Conservation (phyloP, 2,888 invertebrate genomes). For the Plemyria rubiginata region DNA sequence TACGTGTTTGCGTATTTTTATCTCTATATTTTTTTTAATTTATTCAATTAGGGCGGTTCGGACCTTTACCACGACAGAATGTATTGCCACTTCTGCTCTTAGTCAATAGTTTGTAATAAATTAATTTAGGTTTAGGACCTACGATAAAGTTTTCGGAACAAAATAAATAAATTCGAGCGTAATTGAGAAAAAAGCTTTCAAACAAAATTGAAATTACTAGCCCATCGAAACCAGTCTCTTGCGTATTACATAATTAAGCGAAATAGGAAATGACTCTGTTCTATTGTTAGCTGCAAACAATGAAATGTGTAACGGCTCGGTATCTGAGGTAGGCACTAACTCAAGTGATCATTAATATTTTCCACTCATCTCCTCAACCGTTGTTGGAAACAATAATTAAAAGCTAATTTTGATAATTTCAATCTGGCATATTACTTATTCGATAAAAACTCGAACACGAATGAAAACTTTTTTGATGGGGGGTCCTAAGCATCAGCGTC, state of each 20-base stretch:
- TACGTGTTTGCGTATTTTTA: constrained; percentile 8
- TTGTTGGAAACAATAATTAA: constrained; percentile 18
- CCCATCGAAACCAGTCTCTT: neutral
- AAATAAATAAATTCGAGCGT: too few species aligned
- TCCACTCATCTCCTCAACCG: constrained; percentile 11
- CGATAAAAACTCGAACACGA: too few species aligned
- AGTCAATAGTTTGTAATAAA: too few species aligned
- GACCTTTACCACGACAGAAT: neutral
- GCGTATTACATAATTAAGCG: constrained; percentile 17
- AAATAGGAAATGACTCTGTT: constrained; percentile 27
- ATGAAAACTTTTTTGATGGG: too few species aligned
- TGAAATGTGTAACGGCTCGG: constrained; percentile 10
- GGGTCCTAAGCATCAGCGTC: too few species aligned
- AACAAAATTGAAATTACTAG: neutral
- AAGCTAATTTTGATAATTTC: constrained; percentile 5
- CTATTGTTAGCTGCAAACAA: constrained; percentile 23
- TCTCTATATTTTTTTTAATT: neutral
- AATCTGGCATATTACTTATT: neutral
- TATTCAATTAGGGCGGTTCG: neutral
- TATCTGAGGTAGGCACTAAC: constrained; percentile 10
- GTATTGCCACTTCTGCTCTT: neutral
- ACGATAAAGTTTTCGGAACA: too few species aligned
- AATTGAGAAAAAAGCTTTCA: too few species aligned
- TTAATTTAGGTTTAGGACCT: too few species aligned
- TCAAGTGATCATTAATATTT: constrained; percentile 13